Evolutionary conservation across 1,140 invertebrate genomes (phyloP).

Genomic region (Atta cephalotes): DNA sequence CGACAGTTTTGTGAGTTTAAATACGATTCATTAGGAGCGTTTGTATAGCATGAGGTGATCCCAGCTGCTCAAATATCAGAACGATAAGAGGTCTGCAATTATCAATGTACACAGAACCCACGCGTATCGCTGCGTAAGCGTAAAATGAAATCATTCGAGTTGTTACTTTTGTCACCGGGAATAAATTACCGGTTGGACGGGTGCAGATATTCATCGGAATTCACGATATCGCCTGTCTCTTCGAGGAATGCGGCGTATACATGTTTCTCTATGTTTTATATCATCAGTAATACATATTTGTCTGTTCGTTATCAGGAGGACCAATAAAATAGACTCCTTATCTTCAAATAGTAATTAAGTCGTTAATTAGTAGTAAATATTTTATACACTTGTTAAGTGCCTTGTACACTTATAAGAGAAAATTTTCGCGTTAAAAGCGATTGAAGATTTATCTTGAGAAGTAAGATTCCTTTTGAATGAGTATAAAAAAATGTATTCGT

Average conservation of each 20-base stretch:
- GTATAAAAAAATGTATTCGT: background rate
- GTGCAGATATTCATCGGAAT: background rate
- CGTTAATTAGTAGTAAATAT: constrained; percentile 18
- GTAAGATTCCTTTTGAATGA: background rate
- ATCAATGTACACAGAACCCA: constrained; percentile 48
- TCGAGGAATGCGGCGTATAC: background rate
- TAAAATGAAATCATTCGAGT: constrained; percentile 38
- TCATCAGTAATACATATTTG: constrained; percentile 19
- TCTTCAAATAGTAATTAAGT: constrained; percentile 26
- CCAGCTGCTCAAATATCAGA: constrained; percentile 61
- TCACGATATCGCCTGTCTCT: background rate
- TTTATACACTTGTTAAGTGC: constrained; percentile 2
- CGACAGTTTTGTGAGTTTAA: constrained; percentile 62
- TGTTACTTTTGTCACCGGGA: background rate
- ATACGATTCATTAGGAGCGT: constrained; percentile 63
- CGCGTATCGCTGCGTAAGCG: constrained; percentile 7
- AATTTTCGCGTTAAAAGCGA: background rate
- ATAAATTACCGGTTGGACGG: constrained; percentile 10
- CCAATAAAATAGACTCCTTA: constrained; percentile 20
- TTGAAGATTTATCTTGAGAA: background rate
- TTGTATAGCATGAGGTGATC: constrained; percentile 51
- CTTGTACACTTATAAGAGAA: background rate
- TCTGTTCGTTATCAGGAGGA: background rate
- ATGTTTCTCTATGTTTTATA: background rate
- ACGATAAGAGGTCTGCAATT: constrained; percentile 58